A percentile compares a stretch with the other conserved stretches of the same genome.
These are phyloP conservation scores for Himantopus leucocephalus DNA, from an alignment of 2,113 vertebrate genomes.

Conservation along the genomic window DNA sequence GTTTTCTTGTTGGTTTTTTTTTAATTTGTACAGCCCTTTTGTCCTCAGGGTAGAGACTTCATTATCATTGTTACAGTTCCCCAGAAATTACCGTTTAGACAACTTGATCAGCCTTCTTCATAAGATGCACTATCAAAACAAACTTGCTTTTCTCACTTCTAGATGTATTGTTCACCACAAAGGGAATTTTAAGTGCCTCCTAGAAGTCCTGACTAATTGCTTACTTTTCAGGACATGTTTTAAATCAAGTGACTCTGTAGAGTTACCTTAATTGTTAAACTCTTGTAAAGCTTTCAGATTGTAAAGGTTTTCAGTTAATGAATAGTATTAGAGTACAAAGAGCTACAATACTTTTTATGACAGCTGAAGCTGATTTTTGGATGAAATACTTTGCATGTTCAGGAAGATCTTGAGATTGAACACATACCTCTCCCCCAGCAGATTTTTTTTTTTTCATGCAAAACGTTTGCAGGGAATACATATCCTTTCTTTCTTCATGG, in stretches of 20 bases:
- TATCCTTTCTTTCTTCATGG: background rate
- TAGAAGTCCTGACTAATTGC: constrained; percentile 45
- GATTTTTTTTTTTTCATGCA: background rate
- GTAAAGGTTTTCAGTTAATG: constrained; percentile 29
- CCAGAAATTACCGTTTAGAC: background rate
- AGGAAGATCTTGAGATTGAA: background rate
- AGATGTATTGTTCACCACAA: background rate
- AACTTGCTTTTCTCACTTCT: background rate
- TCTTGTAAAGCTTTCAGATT: constrained; percentile 7
- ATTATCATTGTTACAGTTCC: background rate
- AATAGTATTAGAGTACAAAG: constrained; percentile 32
- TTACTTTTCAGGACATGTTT: constrained; percentile 32
- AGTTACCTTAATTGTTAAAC: constrained; percentile 43
- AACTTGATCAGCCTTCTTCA: background rate
- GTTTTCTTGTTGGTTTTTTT: background rate
- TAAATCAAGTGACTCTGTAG: constrained; percentile 42
- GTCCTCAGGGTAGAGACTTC: background rate
- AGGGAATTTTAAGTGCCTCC: constrained; percentile 2
- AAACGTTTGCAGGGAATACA: background rate
- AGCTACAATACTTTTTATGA: background rate
- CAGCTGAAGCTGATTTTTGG: constrained; percentile 30
- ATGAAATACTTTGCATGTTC: background rate
- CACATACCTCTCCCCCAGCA: background rate
- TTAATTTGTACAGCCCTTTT: background rate
- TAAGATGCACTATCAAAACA: background rate